Percentiles rank a stretch among this genome's conserved stretches.
phyloP scores from a whole-genome alignment of 2,888 invertebrate genomes.

The Phyllotreta striolata region DNA sequence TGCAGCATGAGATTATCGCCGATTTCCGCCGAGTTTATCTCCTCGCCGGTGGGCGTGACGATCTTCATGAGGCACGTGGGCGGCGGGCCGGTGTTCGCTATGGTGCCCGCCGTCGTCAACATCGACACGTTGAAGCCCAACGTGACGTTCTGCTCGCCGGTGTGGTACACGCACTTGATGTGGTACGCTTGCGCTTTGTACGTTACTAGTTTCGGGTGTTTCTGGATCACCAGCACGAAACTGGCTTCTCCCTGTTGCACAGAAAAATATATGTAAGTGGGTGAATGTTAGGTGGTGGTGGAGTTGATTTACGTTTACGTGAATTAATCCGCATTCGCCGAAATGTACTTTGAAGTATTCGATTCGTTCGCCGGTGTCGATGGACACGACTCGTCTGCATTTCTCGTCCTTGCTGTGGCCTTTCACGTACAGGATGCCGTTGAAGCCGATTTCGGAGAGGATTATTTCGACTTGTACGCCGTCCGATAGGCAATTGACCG shows the following conservation, averaged over 20 bases:
- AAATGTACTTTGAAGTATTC: conserved; percentile 81
- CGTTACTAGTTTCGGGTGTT: conserved; percentile 94
- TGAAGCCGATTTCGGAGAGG: conserved; percentile 79
- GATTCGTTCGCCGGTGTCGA: conserved; percentile 66
- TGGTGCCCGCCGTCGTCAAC: conserved; percentile 94
- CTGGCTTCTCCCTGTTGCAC: conserved; percentile 83
- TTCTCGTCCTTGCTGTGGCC: conserved; percentile 93
- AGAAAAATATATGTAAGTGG: neutral
- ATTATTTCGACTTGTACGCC: conserved; percentile 88
- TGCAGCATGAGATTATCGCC: conserved; percentile 84
- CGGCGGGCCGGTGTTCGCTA: conserved; percentile 93
- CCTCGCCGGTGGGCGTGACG: conserved; percentile 84
- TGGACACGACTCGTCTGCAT: conserved; percentile 81
- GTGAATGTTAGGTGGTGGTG: no score
- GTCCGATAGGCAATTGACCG: conserved; percentile 89
- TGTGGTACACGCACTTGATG: conserved; percentile 94
- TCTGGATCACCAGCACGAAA: conserved; percentile 93
- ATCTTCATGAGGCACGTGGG: conserved; percentile 93
- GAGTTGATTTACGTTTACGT: conserved; percentile 85
- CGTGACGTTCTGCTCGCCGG: conserved; percentile 91
- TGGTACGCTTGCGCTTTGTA: conserved; percentile 96
- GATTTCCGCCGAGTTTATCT: conserved; percentile 90
- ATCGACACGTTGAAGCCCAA: conserved; percentile 94
- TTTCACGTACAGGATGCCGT: conserved; percentile 91
- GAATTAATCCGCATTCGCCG: conserved; percentile 90